phyloP scores from a whole-genome alignment of 2,888 invertebrate genomes.

The Parnassius glacialis region DNA sequence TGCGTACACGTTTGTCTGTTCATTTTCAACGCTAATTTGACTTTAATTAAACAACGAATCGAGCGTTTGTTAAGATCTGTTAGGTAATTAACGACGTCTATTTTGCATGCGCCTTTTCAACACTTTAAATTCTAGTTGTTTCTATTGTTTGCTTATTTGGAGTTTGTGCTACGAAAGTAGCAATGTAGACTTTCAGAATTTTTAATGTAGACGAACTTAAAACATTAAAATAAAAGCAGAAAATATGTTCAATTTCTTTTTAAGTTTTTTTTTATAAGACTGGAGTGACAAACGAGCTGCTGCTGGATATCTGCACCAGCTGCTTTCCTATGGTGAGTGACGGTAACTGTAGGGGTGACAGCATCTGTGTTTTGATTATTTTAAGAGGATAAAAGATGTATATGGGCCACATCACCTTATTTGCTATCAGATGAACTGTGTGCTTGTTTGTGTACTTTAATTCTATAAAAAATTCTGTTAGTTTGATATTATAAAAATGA shows the following conservation, averaged over 20 bases:
- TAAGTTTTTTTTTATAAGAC: background rate
- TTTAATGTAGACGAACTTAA: background rate
- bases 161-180: background rate
- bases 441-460: too few relatives aligned
- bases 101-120: slow-evolving; percentile 27
- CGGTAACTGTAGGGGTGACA: too few relatives aligned
- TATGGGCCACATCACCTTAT: too few relatives aligned
- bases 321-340: too few relatives aligned
- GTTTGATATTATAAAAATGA: too few relatives aligned
- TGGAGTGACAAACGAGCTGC: too few relatives aligned
- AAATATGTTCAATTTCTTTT: too few relatives aligned
- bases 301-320: too few relatives aligned
- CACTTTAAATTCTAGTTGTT: slow-evolving; percentile 6
- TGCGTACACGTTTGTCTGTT: slow-evolving; percentile 40
- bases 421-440: too few relatives aligned
- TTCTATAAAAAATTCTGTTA: too few relatives aligned
- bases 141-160: slow-evolving; percentile 6
- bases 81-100: slow-evolving; percentile 28
- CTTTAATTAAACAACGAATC: slow-evolving; percentile 61
- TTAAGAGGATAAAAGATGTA: too few relatives aligned
- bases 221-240: background rate
- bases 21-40: slow-evolving; percentile 60
- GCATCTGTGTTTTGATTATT: too few relatives aligned
- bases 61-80: slow-evolving; percentile 31
- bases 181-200: background rate